Base-by-base conservation (phyloP, 2,888 invertebrate species). In the Dyspetes luteomarginatus region DNA sequence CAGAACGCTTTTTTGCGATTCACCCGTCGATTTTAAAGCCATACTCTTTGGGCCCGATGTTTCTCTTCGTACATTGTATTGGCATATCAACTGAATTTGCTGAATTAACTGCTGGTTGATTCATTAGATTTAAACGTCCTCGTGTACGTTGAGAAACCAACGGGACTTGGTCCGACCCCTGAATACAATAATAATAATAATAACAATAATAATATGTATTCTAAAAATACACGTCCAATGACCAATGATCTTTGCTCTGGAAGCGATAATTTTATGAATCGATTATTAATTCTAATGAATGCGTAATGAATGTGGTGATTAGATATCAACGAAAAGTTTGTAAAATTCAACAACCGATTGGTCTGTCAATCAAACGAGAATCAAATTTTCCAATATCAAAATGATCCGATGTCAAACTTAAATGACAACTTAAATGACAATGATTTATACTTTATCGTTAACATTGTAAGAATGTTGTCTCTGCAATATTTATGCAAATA, bases 41-140 rank as follows among this genome's bases (percentile, higher is more conserved):
- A 75, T 78, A 74, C 76, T 84, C 71, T 83, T 82, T 83, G 82
- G 81, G 81, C 50, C 65, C 76, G 65, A 56, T 55, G 52, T 56
- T 73, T 75, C 28, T 19, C 55, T 41, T 24, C 17, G 52, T 41
- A 36, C 41, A 55, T n/a, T n/a, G n/a, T n/a, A 4, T 24, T 26
- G 36, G n/a, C 22, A 4, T 36, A 17, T 65, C 19, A 28, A 28
- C 4, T 22, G 22, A 41, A 36, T 19, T 41, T 41, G 28, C 45
- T 55, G 24, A 17, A 17, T 15, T 24, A 17, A n/a, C 3, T 56
- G 36, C 12, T 67, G 22, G 50, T 60, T 50, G 58, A 56, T 7
- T 4, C 7, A 12, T 2, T 36, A 7, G 36, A 12, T 2, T 36
- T 12, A 15, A 65, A 48, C 26, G 48, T 28, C 28, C 17, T 55